phyloP scores from a whole-genome alignment of 2,113 vertebrate species.

The Phainopepla nitens region DNA sequence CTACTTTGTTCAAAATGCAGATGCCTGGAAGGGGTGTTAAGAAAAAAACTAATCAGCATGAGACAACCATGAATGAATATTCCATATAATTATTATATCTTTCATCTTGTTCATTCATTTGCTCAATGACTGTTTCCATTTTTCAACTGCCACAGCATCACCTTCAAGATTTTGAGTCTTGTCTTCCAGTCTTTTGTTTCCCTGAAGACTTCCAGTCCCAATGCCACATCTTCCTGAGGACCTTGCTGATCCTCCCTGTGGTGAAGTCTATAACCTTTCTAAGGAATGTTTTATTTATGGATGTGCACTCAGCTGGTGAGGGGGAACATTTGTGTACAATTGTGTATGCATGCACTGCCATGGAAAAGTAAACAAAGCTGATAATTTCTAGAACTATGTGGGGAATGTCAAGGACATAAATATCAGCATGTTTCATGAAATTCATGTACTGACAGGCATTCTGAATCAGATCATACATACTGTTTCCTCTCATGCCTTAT shows the following conservation, averaged over 20 bases:
- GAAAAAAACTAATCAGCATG: neutral
- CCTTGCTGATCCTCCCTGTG: neutral
- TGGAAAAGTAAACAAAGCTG: constrained; percentile 25
- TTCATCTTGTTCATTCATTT: neutral
- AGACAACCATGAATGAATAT: neutral
- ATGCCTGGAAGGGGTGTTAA: neutral
- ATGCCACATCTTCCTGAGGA: neutral
- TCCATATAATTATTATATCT: neutral
- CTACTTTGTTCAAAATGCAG: neutral
- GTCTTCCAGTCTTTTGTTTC: neutral
- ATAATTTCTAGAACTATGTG: constrained; percentile 13
- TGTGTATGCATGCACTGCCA: neutral
- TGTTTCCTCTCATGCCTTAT: neutral
- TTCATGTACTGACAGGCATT: neutral
- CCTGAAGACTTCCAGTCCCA: neutral
- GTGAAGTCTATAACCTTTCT: neutral
- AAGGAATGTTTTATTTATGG: constrained; percentile 1
- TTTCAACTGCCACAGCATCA: neutral
- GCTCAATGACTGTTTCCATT: neutral
- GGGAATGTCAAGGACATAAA: neutral
- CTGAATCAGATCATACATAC: neutral
- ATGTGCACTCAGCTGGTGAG: neutral
- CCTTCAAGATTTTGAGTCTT: neutral
- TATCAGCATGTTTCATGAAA: neutral
- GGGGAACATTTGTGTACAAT: neutral